Base-by-base conservation (phyloP, 2,797 vertebrate species). In the Neopelma chrysocephalum region DNA sequence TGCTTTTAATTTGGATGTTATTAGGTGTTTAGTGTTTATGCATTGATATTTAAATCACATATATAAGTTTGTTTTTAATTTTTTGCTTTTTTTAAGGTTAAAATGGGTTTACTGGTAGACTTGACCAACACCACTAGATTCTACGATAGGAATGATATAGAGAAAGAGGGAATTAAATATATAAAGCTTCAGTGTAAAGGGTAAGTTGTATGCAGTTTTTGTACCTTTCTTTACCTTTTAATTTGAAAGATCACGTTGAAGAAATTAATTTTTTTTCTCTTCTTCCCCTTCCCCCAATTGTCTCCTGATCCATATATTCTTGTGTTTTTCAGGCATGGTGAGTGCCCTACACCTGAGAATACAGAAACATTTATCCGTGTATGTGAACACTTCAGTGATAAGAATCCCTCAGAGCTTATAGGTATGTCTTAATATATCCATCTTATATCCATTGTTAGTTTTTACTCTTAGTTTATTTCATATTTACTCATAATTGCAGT, bases 101-200 rank as follows among this genome's bases (percentile, higher is more conserved):
- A 99, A 98, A 99, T 99, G 99, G 98, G 99, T 89, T 98, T 99
- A 91, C 98, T 99, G 82, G 97, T 99, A 79, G 99, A 99, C 96
- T 97, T 99, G 97, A 99, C 99, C 21, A 99, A 99, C 97, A 99
- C 99, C 19, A 98, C 98, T 69, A 98, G 99, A 91, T 99, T 99
- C 96, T 99, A 99, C 96, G 99, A 99, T 45, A 98, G 98, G 71
- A 98, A 98, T 22, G 99, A 99, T 93, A 99, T 99, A 91, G 99
- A 99, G 97, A 99, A 99, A 97, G 99, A 99, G 72, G 99, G 99
- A 72, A 98, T 99, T 90, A 99, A 98, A 97, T 99, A 99, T 64
- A 97, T 99, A 95, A 99, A 99, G 91, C 98, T 99, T 82, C 98
- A 98, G 62, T 99, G 99, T 98, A 99, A 99, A 98, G 99, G 99